Evolutionary conservation across 2,113 vertebrate species (phyloP).

Genomic region (Chascanopsetta lugubris): DNA sequence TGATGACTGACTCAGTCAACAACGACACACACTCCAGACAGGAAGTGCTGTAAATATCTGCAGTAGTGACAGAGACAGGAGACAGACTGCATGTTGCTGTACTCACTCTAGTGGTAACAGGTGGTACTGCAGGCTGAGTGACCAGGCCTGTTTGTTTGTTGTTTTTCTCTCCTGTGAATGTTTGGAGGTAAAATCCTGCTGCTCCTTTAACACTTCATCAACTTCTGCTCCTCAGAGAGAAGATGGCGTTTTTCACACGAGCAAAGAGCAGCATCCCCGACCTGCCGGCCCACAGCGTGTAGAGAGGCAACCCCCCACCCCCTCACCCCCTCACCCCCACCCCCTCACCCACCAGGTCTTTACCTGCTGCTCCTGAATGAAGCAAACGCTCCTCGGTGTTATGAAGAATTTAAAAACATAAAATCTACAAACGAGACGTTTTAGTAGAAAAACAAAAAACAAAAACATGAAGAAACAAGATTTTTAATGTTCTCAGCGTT

Average conservation of each 20-base stretch:
- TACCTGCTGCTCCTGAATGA: slow-evolving; percentile 39
- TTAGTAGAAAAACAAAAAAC: slow-evolving; percentile 30
- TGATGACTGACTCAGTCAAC: too few relatives aligned
- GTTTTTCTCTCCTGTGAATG: too few relatives aligned
- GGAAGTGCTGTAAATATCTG: too few relatives aligned
- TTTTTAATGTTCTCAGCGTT: slow-evolving; percentile 66
- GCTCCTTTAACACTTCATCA: too few relatives aligned
- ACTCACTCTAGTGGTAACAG: too few relatives aligned
- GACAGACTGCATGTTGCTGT: too few relatives aligned
- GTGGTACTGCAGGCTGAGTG: too few relatives aligned
- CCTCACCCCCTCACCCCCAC: neutral
- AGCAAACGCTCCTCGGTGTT: slow-evolving; percentile 69
- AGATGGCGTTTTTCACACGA: slow-evolving; percentile 98
- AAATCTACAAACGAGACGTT: slow-evolving; percentile 35
- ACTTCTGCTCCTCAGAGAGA: too few relatives aligned
- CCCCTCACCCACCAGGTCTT: slow-evolving; percentile 1
- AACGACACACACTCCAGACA: too few relatives aligned
- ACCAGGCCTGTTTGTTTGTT: too few relatives aligned
- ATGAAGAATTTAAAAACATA: slow-evolving; percentile 72
- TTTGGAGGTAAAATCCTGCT: too few relatives aligned
- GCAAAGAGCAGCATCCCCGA: slow-evolving; percentile 89
- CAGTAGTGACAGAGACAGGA: too few relatives aligned
- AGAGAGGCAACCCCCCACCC: slow-evolving; percentile 13
- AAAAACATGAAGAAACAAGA: slow-evolving; percentile 25
- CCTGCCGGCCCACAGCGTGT: slow-evolving; percentile 92